Base-by-base conservation (phyloP, 2,113 vertebrate genomes). In the Osmerus mordax region DNA sequence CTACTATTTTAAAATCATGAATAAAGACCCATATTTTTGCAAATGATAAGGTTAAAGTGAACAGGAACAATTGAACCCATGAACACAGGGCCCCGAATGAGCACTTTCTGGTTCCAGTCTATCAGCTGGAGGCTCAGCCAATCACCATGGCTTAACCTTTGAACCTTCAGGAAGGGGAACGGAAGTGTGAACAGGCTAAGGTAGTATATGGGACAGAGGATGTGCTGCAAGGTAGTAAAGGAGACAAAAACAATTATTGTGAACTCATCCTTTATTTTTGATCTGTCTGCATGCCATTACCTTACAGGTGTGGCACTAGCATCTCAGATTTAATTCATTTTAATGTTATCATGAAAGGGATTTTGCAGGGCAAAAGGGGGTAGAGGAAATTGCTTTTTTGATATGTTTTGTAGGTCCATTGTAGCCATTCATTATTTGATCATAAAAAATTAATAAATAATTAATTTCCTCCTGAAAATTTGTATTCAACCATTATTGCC, bases 131-230 rank as follows among this genome's bases (percentile, higher is more conserved):
- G 83, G 71, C 74, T 83, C 60, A 69, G 78, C 83, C 84, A 86
- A 76, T 87, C 84, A 78, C 74, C 53, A 52, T 69, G 70, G 69
- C 72, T 80, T 90, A 87, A 89, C 85, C 87, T 91, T 83, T 90
- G 84, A 88, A 84, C 88, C 77, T 71, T 3, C 65, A 78, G 78
- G 5, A 36, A 36, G 32, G 32, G 82, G 76, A 82, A 86, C 73
- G 86, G 83, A 85, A 87, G 84, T 85, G 79, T 73, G 4, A 80
- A 67, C 70, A 79, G 67, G 69, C 41, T 5, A 47, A 47, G 9
- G 41, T 47, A 47, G 41, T 47, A 47, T 47, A 47, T 47, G 41
- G 41, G 41, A 36, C 32, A 36, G 32, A 36, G 32, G 4, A 47
- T 47, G 41, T 47, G 8, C 41, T 12, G 2, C 41, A 47, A 47